Evolutionary conservation across 2,888 invertebrate species (phyloP), one percentile per base, ranked within the genome.

Genomic region (Stenichneumon culpator): DNA sequence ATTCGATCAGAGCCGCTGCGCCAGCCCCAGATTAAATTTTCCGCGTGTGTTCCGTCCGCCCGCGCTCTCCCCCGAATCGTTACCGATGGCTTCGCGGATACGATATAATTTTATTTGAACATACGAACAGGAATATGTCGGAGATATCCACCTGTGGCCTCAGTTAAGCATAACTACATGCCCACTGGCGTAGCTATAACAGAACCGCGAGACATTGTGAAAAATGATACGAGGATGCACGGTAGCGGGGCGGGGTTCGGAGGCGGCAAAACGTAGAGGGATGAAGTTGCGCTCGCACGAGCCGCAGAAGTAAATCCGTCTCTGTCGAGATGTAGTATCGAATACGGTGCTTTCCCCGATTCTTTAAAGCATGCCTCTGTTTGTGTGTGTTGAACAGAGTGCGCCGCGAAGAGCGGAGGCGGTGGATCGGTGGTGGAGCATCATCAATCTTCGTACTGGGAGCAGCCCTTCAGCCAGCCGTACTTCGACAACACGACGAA

Each of bases 401-500:
- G 93, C 82, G 89, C 90, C 22, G 92, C 90, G 16, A 93, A 93
- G 80, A 89, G 86, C 83, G 90, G 91, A 4, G 85, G 84, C 22
- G 89, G 89, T 3, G 90, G 90, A 69, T 89, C 92, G n/a, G 91
- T 93, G 19, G 90, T 93, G 83, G 93, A 93, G 75, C 93, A 93
- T 88, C 93, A 93, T 89, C 91, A 90, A 84, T 92, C 93, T 84
- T 92, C 92, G 65, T 93, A 91, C 86, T 93, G 93, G 92, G 92
- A 93, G 94, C 97, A 97, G 94, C 97, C 97, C 80, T 97, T 97
- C 93, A 97, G 97, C 88, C 97, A 97, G 94, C 98, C 98, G 74
- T 98, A 97, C 95, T 98, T 98, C 95, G 98, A 98, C 95, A 98
- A 98, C 95, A 96, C 97, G 91, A 97, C 97, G 89, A 96, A 96